Percentiles rank a stretch among this genome's conserved stretches.
Evolutionary conservation across 2,888 invertebrate species (phyloP).

Genomic region (Noctua fimbriata): DNA sequence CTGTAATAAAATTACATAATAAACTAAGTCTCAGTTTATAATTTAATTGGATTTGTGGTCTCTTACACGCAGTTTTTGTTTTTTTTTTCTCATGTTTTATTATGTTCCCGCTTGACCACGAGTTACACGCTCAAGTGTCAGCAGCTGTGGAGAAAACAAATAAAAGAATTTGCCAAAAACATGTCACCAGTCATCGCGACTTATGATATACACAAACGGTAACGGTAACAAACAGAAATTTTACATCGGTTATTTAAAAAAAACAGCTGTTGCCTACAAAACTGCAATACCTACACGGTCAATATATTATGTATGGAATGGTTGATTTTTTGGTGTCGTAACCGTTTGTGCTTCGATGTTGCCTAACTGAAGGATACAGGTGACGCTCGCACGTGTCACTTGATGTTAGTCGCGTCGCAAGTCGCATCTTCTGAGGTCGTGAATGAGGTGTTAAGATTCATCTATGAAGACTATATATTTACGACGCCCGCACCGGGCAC

Average conservation of each 20-base stretch:
- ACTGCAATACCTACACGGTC: no score
- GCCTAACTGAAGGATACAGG: neutral
- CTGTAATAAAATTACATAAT: conserved; percentile 1
- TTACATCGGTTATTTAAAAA: no score
- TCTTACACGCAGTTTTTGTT: neutral
- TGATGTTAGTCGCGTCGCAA: neutral
- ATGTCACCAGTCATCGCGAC: no score
- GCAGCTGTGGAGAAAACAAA: neutral
- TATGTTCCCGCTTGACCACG: neutral
- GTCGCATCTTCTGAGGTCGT: neutral
- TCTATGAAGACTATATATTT: conserved; percentile 21
- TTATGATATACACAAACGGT: no score
- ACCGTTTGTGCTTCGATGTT: no score
- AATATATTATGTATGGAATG: no score
- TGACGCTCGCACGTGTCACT: neutral
- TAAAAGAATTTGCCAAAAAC: no score
- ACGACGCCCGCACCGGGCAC: neutral
- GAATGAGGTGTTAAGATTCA: conserved; percentile 7
- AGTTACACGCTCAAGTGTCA: neutral
- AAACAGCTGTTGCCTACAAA: no score
- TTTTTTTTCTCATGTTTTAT: conserved; percentile 10
- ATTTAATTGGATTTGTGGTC: neutral
- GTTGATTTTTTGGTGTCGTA: no score
- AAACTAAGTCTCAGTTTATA: neutral
- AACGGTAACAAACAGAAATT: no score